A percentile compares a stretch with the other conserved stretches of the same genome.
These are phyloP conservation scores for Drosophila hamatofila DNA, from an alignment of 2,888 invertebrate species.

Conservation along the genomic window DNA sequence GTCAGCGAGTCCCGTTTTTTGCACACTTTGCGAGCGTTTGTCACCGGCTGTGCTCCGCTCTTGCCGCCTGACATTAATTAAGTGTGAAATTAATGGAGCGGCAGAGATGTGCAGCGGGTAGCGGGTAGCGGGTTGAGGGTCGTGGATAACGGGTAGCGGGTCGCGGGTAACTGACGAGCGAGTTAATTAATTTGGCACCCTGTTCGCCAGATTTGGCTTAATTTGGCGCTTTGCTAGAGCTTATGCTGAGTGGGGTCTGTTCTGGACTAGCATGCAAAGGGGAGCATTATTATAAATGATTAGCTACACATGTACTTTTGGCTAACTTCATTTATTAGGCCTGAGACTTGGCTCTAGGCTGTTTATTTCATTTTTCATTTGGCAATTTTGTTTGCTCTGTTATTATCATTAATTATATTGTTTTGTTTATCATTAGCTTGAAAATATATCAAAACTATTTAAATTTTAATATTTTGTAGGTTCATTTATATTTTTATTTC, in stretches of 20 bases:
- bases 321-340: constrained; percentile 12
- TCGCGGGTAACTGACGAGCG: constrained; percentile 11
- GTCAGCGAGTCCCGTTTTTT: constrained; percentile 52
- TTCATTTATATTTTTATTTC: not conserved
- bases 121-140: not conserved
- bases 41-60: constrained; percentile 38
- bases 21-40: constrained; percentile 49
- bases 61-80: constrained; percentile 81
- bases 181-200: constrained; percentile 49
- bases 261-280: constrained; percentile 11
- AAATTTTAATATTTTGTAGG: not conserved
- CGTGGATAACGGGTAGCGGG: constrained; percentile 1
- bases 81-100: constrained; percentile 75
- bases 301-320: constrained; percentile 18
- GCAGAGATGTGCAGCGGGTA: constrained; percentile 26
- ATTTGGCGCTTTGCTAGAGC: constrained; percentile 21
- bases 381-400: not conserved
- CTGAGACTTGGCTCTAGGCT: not conserved
- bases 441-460: not conserved
- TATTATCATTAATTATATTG: not conserved
- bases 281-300: constrained; percentile 20
- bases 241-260: not conserved
- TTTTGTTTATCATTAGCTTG: not conserved
- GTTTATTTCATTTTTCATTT: not conserved
- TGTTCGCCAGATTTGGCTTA: constrained; percentile 41